Conservation (phyloP, 2,113 vertebrate genomes). For the Ibidorhyncha struthersii region DNA sequence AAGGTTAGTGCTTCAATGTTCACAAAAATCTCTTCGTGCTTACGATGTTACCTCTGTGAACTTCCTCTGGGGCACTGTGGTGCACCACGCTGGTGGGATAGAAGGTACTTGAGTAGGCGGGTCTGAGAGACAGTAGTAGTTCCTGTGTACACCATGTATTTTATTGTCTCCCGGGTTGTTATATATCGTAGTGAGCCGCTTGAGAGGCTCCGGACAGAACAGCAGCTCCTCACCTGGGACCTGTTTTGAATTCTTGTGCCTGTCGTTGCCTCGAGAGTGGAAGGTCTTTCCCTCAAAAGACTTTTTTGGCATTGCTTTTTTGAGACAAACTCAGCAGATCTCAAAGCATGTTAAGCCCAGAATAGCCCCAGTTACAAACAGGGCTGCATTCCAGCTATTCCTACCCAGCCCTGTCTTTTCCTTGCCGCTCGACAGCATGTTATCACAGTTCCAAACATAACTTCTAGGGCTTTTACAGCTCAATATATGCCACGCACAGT, state of each 20-base stretch:
- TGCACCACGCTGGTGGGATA: fast-evolving
- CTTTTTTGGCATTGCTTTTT: not conserved
- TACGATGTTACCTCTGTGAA: not conserved
- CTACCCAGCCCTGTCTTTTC: not conserved
- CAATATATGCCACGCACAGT: fast-evolving
- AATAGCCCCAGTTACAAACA: not conserved
- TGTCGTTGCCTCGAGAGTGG: not conserved
- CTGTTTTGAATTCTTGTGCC: not conserved
- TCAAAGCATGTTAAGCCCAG: fast-evolving
- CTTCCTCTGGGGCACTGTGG: not conserved
- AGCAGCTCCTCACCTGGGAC: not conserved
- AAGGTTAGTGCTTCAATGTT: not conserved
- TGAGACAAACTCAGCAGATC: not conserved
- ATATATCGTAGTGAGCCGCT: fast-evolving
- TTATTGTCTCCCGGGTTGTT: fast-evolving
- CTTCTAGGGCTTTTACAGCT: not conserved
- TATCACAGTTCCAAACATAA: not conserved
- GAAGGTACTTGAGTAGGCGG: not conserved
- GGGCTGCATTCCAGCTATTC: not conserved
- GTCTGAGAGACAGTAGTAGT: not conserved
- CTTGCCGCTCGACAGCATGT: not conserved
- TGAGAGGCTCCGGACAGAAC: not conserved
- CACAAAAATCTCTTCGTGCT: not conserved
- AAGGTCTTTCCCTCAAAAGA: not conserved
- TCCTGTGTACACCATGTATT: not conserved